These are phyloP conservation scores for Cataglyphis rosenhaueri DNA, from an alignment of 2,888 invertebrate genomes.

Conservation along the genomic window DNA sequence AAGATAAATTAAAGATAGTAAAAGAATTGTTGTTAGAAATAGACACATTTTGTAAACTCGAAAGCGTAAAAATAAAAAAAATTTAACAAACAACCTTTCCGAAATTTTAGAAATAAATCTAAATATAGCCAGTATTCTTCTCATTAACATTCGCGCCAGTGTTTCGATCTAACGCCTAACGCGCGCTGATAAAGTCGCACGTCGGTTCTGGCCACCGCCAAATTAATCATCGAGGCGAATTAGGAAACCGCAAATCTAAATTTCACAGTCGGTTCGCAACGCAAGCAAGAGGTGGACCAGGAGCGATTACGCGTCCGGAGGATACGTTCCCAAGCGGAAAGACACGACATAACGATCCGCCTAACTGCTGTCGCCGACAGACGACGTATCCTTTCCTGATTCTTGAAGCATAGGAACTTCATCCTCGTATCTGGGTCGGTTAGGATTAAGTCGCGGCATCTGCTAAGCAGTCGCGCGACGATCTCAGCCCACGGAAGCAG, in stretches of 20 bases:
- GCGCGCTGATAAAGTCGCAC: constrained; percentile 21
- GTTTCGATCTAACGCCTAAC: constrained; percentile 11
- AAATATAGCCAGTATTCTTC: not conserved
- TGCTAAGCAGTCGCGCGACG: constrained; percentile 41
- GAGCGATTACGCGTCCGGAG: constrained; percentile 20
- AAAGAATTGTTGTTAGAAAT: not conserved
- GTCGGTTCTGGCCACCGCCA: not conserved
- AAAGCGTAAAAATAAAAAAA: too few relatives aligned
- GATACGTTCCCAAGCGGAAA: constrained; percentile 33
- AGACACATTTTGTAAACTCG: not conserved
- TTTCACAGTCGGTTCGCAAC: constrained; percentile 51
- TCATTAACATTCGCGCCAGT: not conserved
- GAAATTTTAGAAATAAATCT: not conserved
- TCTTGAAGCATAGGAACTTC: not conserved
- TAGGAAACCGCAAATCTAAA: constrained; percentile 35
- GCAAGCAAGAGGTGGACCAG: constrained; percentile 17
- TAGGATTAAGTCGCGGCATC: constrained; percentile 31
- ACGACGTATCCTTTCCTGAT: not conserved
- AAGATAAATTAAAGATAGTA: not conserved
- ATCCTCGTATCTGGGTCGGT: not conserved
- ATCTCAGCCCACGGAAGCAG: constrained; percentile 14
- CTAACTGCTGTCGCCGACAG: constrained; percentile 17
- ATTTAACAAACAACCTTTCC: not conserved
- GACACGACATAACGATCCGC: constrained; percentile 50
- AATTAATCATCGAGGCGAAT: constrained; percentile 30